These are phyloP conservation scores for Odobenus rosmarus DNA, from an alignment of 2,113 vertebrate species.

Conservation along the genomic window DNA sequence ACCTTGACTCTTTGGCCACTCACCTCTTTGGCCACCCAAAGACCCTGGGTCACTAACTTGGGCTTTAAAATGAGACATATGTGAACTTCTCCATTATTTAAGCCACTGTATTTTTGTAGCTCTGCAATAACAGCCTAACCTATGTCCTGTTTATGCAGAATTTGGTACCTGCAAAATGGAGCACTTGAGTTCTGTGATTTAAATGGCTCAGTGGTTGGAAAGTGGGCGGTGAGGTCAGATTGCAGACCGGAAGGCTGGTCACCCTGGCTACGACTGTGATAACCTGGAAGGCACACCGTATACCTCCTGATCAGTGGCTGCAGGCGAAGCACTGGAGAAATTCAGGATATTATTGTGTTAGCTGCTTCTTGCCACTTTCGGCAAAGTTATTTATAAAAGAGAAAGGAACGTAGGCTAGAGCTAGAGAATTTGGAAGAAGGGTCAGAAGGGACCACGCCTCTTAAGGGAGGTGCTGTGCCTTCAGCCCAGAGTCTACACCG, in stretches of 20 bases:
- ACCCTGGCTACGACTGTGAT: background rate
- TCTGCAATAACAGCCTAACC: background rate
- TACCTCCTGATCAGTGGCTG: background rate
- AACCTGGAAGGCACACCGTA: background rate
- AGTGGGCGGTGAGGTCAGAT: background rate
- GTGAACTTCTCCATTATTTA: background rate
- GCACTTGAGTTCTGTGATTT: background rate
- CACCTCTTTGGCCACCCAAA: background rate
- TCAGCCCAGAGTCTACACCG: background rate
- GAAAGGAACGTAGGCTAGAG: background rate
- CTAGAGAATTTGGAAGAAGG: background rate
- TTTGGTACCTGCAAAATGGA: background rate
- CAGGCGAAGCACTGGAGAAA: background rate
- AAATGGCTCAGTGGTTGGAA: background rate
- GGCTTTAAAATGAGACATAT: background rate
- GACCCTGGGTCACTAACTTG: background rate
- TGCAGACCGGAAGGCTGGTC: background rate
- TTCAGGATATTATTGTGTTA: background rate
- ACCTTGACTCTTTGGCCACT: too few species aligned
- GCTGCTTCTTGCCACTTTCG: background rate
- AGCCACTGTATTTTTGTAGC: background rate
- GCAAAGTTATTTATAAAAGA: background rate
- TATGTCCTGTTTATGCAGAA: background rate
- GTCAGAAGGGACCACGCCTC: background rate
- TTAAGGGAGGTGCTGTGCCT: background rate